phyloP scores from a whole-genome alignment of 2,113 vertebrate genomes.

The Pardalotus punctatus region DNA sequence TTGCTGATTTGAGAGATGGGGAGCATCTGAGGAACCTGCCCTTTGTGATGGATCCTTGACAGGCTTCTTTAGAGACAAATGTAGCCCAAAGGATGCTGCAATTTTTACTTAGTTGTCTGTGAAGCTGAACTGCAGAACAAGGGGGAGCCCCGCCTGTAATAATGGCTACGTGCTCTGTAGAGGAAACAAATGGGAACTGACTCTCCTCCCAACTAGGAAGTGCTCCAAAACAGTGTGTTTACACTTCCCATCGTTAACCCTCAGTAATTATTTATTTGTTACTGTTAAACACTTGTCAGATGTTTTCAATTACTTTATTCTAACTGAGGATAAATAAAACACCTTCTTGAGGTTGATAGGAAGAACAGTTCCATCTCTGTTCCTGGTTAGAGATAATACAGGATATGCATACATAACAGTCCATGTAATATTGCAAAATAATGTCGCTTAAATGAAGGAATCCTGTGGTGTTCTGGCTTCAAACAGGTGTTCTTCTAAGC shows the following conservation, averaged over 20 bases:
- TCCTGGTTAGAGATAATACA: not conserved
- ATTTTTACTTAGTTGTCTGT: not conserved
- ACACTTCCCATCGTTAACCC: not conserved
- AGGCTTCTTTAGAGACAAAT: not conserved
- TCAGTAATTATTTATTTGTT: not conserved
- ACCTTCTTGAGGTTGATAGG: not conserved
- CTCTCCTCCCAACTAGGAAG: not conserved
- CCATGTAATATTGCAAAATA: not conserved
- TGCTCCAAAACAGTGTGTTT: not conserved
- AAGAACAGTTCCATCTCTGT: not conserved
- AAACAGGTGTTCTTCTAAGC: not conserved
- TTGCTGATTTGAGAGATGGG: not conserved
- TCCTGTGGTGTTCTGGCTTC: not conserved
- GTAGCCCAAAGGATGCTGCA: not conserved
- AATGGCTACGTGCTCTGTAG: not conserved
- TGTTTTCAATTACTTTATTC: not conserved
- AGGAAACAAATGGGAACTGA: not conserved
- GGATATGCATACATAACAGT: not conserved
- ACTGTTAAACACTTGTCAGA: not conserved
- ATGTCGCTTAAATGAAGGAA: fast-evolving
- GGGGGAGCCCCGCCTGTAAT: not conserved
- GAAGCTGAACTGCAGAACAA: not conserved
- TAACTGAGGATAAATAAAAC: not conserved
- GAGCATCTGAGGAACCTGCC: not conserved
- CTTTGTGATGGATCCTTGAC: not conserved